Evolutionary conservation across 2,888 invertebrate genomes (phyloP).

Genomic region (Thalpophila matura): DNA sequence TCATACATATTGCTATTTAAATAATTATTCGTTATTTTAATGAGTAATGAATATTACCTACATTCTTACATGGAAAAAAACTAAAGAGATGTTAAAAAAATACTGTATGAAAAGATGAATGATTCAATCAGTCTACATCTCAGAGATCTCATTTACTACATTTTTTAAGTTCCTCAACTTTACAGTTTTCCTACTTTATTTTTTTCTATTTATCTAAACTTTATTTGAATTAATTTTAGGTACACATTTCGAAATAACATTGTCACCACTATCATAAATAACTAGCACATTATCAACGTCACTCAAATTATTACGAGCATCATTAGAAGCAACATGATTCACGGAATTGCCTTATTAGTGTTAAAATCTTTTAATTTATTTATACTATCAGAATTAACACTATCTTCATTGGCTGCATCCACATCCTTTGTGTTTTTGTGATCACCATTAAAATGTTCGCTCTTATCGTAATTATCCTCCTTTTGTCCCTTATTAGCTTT

Average conservation of each 20-base stretch:
- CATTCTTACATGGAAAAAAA: too few relatives aligned
- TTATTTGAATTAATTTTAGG: too few relatives aligned
- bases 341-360: background rate
- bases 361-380: background rate
- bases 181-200: background rate
- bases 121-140: background rate
- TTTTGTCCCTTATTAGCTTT: too few relatives aligned
- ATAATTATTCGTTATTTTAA: too few relatives aligned
- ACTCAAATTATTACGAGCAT: background rate
- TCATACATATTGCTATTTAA: too few relatives aligned
- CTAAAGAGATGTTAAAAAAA: too few relatives aligned
- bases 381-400: background rate
- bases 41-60: too few relatives aligned
- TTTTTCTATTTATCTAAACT: too few relatives aligned
- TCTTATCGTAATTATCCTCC: background rate
- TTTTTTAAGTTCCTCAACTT: background rate
- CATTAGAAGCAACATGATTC: too few relatives aligned
- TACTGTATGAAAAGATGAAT: background rate
- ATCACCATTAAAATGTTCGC: background rate
- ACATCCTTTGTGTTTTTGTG: background rate
- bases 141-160: slow-evolving; percentile 28
- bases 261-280: slow-evolving; percentile 19
- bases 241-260: slow-evolving; percentile 5
- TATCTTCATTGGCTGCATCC: background rate
- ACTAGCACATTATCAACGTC: slow-evolving; percentile 8